These are phyloP conservation scores for Plebejus argus DNA, from an alignment of 2,888 invertebrate genomes.

Conservation along the genomic window DNA sequence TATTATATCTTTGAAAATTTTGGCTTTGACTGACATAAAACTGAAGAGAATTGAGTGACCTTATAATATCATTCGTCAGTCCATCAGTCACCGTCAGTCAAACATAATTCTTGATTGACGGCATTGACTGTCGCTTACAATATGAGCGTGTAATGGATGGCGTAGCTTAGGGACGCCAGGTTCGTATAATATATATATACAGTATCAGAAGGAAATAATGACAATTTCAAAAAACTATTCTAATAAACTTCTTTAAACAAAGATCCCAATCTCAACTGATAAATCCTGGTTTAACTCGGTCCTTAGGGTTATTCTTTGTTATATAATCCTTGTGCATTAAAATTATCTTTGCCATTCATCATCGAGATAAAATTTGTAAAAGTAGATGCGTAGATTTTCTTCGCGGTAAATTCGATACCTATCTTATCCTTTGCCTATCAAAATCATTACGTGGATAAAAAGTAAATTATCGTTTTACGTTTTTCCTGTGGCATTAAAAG, in stretches of 20 bases:
- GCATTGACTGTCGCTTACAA: too few species aligned
- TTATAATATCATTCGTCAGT: too few species aligned
- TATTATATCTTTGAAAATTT: too few species aligned
- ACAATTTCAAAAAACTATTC: background rate
- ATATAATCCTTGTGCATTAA: conserved; percentile 1
- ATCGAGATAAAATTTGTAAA: background rate
- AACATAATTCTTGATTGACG: too few species aligned
- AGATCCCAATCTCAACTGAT: background rate
- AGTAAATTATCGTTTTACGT: conserved; percentile 10
- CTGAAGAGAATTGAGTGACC: too few species aligned
- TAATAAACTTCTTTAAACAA: background rate
- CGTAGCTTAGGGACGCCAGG: too few species aligned
- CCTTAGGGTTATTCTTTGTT: background rate
- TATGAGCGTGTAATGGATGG: too few species aligned
- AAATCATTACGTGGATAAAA: conserved; percentile 1
- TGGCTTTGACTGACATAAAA: too few species aligned
- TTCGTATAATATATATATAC: too few species aligned
- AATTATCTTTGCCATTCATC: conserved; percentile 8
- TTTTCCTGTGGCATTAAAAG: background rate
- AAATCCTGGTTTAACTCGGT: background rate
- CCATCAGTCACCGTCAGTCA: too few species aligned
- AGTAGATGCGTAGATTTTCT: background rate
- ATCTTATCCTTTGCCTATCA: background rate
- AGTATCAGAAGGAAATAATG: too few species aligned
- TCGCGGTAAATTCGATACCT: background rate